Evolutionary conservation across 2,888 invertebrate species (phyloP), one percentile per base, ranked within the genome.

Genomic region (Scaptomyza parva): DNA sequence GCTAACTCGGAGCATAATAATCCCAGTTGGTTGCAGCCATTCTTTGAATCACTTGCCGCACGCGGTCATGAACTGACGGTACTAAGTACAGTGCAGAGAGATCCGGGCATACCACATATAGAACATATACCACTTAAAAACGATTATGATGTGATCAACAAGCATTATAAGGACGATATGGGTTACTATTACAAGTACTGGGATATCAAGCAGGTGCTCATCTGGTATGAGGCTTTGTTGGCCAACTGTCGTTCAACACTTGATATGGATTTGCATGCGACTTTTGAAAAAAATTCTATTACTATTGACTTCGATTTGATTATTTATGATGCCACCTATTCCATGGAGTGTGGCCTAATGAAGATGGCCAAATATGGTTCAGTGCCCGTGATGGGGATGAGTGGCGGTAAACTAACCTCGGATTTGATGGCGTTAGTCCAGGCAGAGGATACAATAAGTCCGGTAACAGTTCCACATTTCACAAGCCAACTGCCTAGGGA

Each of bases 221-320:
- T 80, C 20, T 88, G 82, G 86, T 76, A 82, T 48, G 84, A 86
- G 22, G 61, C 70, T 0, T 12, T 74, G 35, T 43, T 86, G 51
- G 71, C 65, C 53, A 72, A 51, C 50, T 87, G 86, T n/a, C 63
- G 57, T 3, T 33, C 61, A 2, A 12, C 73, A 4, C 8, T 48
- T n/a, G 54, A 52, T 6, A 2, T 24, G 1, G 11, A 28, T 3
- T 30, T 30, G n/a, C 3, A 18, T 11, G 1, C 24, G 55, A 3
- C 0, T 43, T 1, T 14, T 40, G 1, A 9, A 52, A 5, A 3
- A 0, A 12, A 5, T n/a, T n/a, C n/a, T n/a, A n/a, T 11, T 22
- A 51, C 0, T 78, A 59, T 4, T 17, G 17, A 37, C 17, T 37
- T 37, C 17, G 77, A 88, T 28, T 70, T 88, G 48, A 66, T 88